These are phyloP conservation scores for Quadroppia sp. DNA, from an alignment of 2,888 invertebrate species.

Conservation along the genomic window DNA sequence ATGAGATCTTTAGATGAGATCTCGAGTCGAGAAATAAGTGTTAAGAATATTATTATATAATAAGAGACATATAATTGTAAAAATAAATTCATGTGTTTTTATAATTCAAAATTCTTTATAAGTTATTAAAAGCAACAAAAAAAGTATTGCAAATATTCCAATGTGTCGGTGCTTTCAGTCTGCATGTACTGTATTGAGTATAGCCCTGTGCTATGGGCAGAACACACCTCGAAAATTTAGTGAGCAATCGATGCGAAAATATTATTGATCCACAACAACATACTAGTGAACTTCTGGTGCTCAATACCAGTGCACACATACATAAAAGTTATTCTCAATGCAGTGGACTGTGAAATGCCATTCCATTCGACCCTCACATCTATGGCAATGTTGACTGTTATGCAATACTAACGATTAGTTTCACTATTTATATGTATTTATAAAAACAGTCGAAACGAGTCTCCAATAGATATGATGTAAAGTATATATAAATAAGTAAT, in stretches of 20 bases:
- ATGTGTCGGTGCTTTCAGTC: background rate
- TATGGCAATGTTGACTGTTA: background rate
- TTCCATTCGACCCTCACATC: background rate
- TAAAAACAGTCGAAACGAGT: background rate
- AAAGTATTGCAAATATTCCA: too few species aligned
- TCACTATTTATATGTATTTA: too few species aligned
- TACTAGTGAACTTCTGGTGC: conserved; percentile 4
- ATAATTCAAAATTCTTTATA: too few species aligned
- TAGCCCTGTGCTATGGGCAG: background rate
- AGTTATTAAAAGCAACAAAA: too few species aligned
- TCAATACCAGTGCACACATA: conserved; percentile 1
- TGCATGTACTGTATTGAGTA: background rate
- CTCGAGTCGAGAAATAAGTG: too few species aligned
- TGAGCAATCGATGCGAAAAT: conserved; percentile 32
- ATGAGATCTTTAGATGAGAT: too few species aligned
- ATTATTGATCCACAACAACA: conserved; percentile 34
- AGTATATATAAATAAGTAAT: background rate
- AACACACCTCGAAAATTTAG: background rate
- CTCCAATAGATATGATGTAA: background rate
- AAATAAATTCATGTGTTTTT: background rate
- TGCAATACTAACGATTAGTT: background rate
- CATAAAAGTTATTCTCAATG: conserved; percentile 16
- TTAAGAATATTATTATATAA: background rate
- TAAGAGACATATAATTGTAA: background rate
- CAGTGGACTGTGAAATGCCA: conserved; percentile 32